These are phyloP conservation scores for Brachionus plicatilis DNA, from an alignment of 1,140 invertebrate species.

Conservation along the genomic window DNA sequence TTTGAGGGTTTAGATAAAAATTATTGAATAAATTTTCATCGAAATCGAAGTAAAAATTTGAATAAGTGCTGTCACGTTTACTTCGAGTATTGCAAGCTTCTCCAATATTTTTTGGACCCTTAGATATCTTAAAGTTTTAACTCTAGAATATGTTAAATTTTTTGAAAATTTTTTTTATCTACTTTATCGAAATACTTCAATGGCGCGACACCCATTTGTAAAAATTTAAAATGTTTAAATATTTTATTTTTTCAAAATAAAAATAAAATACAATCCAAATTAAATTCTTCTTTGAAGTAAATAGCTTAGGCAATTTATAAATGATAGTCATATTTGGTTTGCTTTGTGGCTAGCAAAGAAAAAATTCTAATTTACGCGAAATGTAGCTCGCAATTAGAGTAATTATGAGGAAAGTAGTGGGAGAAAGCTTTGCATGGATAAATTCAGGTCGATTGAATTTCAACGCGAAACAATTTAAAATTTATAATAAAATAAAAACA, in stretches of 20 bases:
- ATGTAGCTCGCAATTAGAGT: neutral
- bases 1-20: neutral
- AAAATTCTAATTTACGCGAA: neutral
- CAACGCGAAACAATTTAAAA: neutral
- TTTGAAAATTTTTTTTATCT: neutral
- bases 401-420: neutral
- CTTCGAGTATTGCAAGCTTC: neutral
- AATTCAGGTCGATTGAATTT: conserved; percentile 10
- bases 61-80: conserved; percentile 6
- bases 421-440: conserved; percentile 34
- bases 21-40: conserved; percentile 11
- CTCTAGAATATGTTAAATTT: neutral
- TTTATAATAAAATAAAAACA: neutral
- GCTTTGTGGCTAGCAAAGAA: neutral
- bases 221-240: neutral
- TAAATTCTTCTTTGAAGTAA: neutral
- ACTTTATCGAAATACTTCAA: conserved; percentile 30
- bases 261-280: neutral
- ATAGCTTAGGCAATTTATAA: neutral
- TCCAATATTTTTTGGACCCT: neutral
- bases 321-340: conserved; percentile 1
- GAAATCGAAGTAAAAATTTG: conserved; percentile 11
- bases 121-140: neutral
- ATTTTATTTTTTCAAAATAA: neutral
- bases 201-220: conserved; percentile 24